Base-by-base conservation (phyloP, 1,140 invertebrate genomes). In the Leptonema lineaticorne region DNA sequence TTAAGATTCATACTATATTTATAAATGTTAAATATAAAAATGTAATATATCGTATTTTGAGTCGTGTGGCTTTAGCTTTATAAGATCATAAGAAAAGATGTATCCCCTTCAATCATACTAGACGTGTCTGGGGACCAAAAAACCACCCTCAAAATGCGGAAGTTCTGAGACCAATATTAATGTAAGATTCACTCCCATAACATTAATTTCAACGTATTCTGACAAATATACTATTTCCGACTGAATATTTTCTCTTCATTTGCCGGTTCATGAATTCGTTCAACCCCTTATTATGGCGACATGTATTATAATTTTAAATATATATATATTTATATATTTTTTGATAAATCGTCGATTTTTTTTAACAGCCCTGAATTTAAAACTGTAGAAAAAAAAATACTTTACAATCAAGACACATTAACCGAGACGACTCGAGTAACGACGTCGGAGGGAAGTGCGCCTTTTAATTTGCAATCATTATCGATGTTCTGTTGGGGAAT, bases 401-500 rank as follows among this genome's bases (percentile, higher is more conserved):
- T 71, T 71, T 71, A 68, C 65, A 67, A 68, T 58, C 63, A 70
- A 60, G 70, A 58, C 67, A 62, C 63, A 72, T 72, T 72, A 72
- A 48, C 67, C 56, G 60, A 69, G 69, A 56, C 63, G 70, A 69
- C 70, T 69, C 37, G 22, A 14, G 50, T 20, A 24, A 53, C 22
- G 50, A 50, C 5, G 30, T 5, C 11, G 11, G 53, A 22, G 26
- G 46, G 65, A 30, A 50, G 59, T 45, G 50, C 63, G 69, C 69
- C 69, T 73, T 73, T 73, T 73, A 73, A 73, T 73, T 73, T 73
- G 72, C 72, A 73, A 73, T 73, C 72, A 73, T 73, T 73, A 73
- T 73, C 72, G 72, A 71, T 73, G 72, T 68, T 69, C 67, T 41
- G 66, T 59, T 33, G 59, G 59, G 59, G 37, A 37, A 24, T 37